Percentiles rank a stretch among this genome's conserved stretches.
Evolutionary conservation across 2,113 vertebrate species (phyloP).

Genomic region (Amblyornis subalaris): DNA sequence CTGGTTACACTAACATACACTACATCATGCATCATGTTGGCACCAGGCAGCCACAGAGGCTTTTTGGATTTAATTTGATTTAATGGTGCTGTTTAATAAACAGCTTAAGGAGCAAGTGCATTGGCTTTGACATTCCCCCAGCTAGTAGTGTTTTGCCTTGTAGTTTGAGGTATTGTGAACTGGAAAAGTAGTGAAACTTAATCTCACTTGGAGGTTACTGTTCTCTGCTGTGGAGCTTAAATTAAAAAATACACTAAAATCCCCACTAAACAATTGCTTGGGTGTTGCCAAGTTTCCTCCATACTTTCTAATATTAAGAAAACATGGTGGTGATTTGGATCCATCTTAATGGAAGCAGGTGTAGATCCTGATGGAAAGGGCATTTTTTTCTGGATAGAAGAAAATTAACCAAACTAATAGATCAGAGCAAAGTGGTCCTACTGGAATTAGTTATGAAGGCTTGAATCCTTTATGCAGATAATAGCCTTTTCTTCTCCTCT

Average conservation of each 20-base stretch:
- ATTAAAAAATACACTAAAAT: not conserved
- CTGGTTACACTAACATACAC: not conserved
- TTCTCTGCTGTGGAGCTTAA: not conserved
- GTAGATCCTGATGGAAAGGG: not conserved
- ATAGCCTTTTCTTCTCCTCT: not conserved
- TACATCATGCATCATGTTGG: not conserved
- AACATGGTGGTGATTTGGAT: not conserved
- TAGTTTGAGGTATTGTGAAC: not conserved
- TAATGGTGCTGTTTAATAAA: not conserved
- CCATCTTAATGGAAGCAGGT: not conserved
- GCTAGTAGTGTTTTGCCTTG: not conserved
- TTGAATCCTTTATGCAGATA: not conserved
- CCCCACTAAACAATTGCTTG: not conserved
- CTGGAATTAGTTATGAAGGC: not conserved
- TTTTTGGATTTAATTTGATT: not conserved
- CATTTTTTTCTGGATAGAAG: not conserved
- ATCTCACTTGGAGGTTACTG: not conserved
- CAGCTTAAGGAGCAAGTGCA: not conserved
- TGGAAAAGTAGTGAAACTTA: not conserved
- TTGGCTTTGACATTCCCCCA: not conserved
- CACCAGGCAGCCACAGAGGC: not conserved
- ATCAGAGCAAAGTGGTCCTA: not conserved
- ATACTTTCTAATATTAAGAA: not conserved
- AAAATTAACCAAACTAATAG: not conserved
- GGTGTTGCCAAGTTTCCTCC: not conserved